phyloP scores from a whole-genome alignment of 2,113 vertebrate genomes.

The Pithys albifrons region DNA sequence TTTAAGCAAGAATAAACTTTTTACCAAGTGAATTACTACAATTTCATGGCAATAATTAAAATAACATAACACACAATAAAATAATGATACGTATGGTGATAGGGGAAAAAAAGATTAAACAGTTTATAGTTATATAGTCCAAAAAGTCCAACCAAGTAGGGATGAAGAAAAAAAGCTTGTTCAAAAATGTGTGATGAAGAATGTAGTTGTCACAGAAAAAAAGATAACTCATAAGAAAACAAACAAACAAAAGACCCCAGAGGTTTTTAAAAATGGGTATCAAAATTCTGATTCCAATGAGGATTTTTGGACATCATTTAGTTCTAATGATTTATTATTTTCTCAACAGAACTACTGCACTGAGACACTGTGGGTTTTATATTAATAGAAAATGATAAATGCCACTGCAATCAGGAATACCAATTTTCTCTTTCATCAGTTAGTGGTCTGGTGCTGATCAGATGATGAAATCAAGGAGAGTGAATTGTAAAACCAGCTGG shows the following conservation, averaged over 20 bases:
- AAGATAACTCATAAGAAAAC: neutral
- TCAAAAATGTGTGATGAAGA: neutral
- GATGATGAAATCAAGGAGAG: constrained; percentile 47
- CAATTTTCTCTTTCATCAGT: constrained; percentile 53
- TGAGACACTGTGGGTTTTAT: neutral
- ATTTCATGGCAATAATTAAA: neutral
- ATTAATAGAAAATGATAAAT: constrained; percentile 32
- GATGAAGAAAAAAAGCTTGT: neutral
- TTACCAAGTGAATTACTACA: neutral
- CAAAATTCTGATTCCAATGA: neutral
- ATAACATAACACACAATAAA: neutral
- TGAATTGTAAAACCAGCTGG: constrained; percentile 16
- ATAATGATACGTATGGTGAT: neutral
- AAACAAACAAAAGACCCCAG: neutral
- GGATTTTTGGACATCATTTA: neutral
- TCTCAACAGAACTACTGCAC: neutral
- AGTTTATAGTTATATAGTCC: neutral
- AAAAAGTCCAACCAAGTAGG: neutral
- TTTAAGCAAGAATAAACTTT: neutral
- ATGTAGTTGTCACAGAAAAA: neutral
- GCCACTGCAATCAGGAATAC: constrained; percentile 24
- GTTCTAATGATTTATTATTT: neutral
- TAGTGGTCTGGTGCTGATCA: constrained; percentile 40
- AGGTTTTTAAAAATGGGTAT: neutral
- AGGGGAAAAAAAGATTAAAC: neutral